phyloP scores from a whole-genome alignment of 2,888 invertebrate species.

The Ptychoptera albimana region DNA sequence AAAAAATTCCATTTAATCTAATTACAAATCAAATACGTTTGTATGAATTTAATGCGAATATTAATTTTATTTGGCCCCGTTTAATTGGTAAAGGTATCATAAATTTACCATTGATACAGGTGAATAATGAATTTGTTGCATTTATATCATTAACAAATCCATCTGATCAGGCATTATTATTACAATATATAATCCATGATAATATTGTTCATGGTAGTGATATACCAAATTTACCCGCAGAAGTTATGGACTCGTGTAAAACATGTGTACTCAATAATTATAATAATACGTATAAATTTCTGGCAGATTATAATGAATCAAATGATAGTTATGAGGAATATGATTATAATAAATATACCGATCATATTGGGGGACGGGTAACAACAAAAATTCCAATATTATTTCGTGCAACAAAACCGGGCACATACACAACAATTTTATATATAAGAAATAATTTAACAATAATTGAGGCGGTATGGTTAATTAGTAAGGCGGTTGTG shows the following conservation, averaged over 20 bases:
- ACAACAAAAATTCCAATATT: constrained; percentile 20
- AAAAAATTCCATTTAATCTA: constrained; percentile 23
- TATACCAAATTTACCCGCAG: constrained; percentile 21
- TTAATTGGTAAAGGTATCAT: constrained; percentile 20
- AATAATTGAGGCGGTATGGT: constrained; percentile 66
- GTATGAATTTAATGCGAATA: constrained; percentile 24
- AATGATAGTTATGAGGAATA: no score
- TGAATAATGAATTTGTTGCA: constrained; percentile 21
- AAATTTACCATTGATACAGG: constrained; percentile 22
- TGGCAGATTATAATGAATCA: constrained; percentile 14
- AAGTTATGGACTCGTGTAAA: constrained; percentile 24
- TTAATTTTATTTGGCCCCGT: constrained; percentile 29
- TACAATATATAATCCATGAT: constrained; percentile 14
- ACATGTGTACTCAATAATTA: constrained; percentile 23
- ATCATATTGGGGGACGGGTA: constrained; percentile 18
- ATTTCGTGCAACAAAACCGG: constrained; percentile 20
- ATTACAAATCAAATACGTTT: constrained; percentile 24
- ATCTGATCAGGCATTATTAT: constrained; percentile 16
- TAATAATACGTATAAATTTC: constrained; percentile 20
- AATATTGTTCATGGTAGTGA: constrained; percentile 19
- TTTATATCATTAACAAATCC: constrained; percentile 25
- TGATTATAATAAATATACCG: constrained; percentile 9
- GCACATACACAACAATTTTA: constrained; percentile 25
- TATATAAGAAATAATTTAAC: constrained; percentile 79
- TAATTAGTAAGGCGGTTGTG: constrained; percentile 70